Conservation (phyloP, 2,888 invertebrate genomes). For the Limenitis camilla region DNA sequence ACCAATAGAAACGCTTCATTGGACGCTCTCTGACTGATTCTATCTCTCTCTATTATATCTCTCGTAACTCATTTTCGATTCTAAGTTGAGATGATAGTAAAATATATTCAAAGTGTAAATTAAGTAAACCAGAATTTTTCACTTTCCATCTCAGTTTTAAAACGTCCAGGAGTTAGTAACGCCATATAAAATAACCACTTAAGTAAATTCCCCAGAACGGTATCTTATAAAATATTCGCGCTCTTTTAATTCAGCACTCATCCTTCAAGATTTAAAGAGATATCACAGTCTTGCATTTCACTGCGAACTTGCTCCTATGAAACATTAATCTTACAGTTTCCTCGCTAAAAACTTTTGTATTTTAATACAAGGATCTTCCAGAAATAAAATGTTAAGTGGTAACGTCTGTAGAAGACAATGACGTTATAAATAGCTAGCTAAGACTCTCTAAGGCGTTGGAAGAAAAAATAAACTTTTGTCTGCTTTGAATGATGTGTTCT, state of each 20-base stretch:
- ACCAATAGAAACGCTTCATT: no score
- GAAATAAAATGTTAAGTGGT: constrained; percentile 16
- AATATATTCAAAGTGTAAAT: no score
- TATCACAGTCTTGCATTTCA: constrained; percentile 7
- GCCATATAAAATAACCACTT: background rate
- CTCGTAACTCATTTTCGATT: no score
- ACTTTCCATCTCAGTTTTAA: no score
- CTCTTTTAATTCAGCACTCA: constrained; percentile 4
- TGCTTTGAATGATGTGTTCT: constrained; percentile 7
- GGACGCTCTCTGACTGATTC: no score
- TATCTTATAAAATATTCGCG: background rate
- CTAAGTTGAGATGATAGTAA: no score
- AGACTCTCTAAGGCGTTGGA: constrained; percentile 5
- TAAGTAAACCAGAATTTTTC: no score
- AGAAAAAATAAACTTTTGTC: constrained; percentile 16
- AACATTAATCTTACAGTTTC: constrained; percentile 12
- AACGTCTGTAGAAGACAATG: constrained; percentile 17
- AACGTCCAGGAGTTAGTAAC: background rate
- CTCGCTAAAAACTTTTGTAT: constrained; percentile 12
- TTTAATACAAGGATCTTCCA: constrained; percentile 14
- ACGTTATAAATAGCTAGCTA: constrained; percentile 19
- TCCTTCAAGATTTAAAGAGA: constrained; percentile 9
- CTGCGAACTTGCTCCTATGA: constrained; percentile 13
- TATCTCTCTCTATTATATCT: no score
- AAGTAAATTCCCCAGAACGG: background rate